Base-by-base conservation (phyloP, 53 echinoderm and acorn worm genomes). In the Echinarachnius parma region DNA sequence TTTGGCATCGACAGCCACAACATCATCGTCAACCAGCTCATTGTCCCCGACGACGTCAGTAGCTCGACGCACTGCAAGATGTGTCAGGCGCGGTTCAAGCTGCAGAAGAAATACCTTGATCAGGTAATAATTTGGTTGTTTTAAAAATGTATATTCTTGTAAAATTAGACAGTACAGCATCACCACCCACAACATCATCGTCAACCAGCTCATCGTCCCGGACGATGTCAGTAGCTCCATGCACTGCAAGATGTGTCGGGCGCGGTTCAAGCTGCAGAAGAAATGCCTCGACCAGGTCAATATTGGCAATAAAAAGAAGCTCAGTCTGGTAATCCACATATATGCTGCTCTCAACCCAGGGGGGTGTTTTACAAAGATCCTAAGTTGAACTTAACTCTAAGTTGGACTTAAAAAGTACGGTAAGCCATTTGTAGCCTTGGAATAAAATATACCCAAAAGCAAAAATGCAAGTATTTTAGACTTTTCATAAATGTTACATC, bases 201-300 rank as follows among this genome's bases (percentile, higher is more conserved):
- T 90, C 3, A 94, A 90, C 49, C 90, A 90, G 42, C 84, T 90
- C 21, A 64, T 93, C 0, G 60, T 74, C 3, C 57, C 77, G 0
- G 83, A 85, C 21, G 59, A 70, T 15, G 42, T 21, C n/a, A 24
- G 50, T 22, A 46, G 75, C 4, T 24, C 69, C 9, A 49, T 59
- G 9, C 50, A 65, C 19, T 93, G 94, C 46, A 86, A 78, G 53
- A 90, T 90, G 76, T 93, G 94, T 37, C 77, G 59, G 11, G 75
- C 89, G 2, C 71, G 94, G 48, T 77, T 82, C 21, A 89, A 86
- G 64, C 75, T 93, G 56, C 94, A 93, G 75, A 65, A 83, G 11
- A 93, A 93, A 54, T 93, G 90, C 45, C 63, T 93, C 5, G 94
- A 93, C 28, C 94, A 93, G 93, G 93, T 93, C 34, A 68, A 29